A percentile compares a stretch with the other conserved stretches of the same genome.
These are phyloP conservation scores for Melipona beecheii DNA, from an alignment of 2,888 invertebrate species.

Conservation along the genomic window DNA sequence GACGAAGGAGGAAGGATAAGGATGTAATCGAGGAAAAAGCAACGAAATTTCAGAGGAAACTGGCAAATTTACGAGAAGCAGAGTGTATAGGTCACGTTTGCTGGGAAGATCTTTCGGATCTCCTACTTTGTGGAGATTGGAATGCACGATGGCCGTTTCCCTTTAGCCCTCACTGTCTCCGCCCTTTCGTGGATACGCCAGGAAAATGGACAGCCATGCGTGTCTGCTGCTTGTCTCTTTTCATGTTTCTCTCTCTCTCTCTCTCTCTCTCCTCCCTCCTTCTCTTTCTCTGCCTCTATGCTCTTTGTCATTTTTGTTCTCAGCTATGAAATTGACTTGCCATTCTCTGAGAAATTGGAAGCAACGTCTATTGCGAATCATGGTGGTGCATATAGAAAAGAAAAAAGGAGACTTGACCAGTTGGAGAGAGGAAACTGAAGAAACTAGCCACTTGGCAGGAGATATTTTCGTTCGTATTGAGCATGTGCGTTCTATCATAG, in stretches of 20 bases:
- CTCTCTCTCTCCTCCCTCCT: slow-evolving; percentile 18
- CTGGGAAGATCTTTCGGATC: slow-evolving; percentile 56
- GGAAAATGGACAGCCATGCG: slow-evolving; percentile 54
- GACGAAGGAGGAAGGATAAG: background rate
- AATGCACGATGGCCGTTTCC: slow-evolving; percentile 64
- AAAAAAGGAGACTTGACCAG: background rate
- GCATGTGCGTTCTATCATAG: background rate
- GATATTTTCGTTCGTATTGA: slow-evolving; percentile 47
- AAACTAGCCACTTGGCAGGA: background rate
- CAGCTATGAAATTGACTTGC: slow-evolving; percentile 70
- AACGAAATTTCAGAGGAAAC: slow-evolving; percentile 29
- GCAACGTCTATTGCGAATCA: slow-evolving; percentile 62
- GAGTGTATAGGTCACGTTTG: slow-evolving; percentile 55
- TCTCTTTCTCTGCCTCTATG: background rate
- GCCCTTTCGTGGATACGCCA: slow-evolving; percentile 33
- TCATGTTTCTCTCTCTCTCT: slow-evolving; percentile 18
- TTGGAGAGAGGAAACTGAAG: slow-evolving; percentile 6
- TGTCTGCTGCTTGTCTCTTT: slow-evolving; percentile 19
- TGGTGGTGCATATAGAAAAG: slow-evolving; percentile 17
- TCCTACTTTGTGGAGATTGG: slow-evolving; percentile 69
- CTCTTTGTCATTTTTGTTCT: slow-evolving; percentile 53
- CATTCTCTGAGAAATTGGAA: slow-evolving; percentile 74
- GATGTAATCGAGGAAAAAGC: background rate
- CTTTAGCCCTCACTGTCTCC: slow-evolving; percentile 35
- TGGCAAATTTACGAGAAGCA: slow-evolving; percentile 53